Conservation (phyloP, 2,113 vertebrate genomes). For the Anhinga rufa region DNA sequence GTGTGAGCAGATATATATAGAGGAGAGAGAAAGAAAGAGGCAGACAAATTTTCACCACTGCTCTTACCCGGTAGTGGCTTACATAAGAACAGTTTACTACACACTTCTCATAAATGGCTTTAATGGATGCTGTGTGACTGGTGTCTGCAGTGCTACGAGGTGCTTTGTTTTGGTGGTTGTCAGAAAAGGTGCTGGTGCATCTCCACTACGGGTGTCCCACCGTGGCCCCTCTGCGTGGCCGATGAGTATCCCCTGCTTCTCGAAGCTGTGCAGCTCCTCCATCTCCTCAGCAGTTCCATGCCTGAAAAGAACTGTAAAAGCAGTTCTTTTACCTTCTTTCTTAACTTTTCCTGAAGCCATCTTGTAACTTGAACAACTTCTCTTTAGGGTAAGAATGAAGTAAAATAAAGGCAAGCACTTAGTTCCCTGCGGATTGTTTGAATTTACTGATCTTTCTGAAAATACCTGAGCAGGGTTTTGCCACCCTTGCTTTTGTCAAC, state of each 20-base stretch:
- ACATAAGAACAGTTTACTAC: constrained; percentile 35
- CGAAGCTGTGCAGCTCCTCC: neutral
- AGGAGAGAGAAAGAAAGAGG: constrained; percentile 7
- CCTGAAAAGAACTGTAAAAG: too few species aligned
- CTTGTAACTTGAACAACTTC: neutral
- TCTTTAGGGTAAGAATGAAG: neutral
- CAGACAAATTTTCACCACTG: neutral
- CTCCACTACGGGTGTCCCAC: neutral
- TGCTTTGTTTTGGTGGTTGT: neutral
- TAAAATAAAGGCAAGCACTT: neutral
- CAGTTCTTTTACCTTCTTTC: neutral
- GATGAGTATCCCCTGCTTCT: neutral
- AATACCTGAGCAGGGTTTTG: neutral
- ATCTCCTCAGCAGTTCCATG: neutral
- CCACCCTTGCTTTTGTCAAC: neutral
- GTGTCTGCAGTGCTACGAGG: neutral
- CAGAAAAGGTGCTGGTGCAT: neutral
- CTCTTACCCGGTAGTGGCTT: constrained; percentile 23
- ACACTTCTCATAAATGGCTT: neutral
- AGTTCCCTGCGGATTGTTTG: neutral
- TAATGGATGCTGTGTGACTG: neutral
- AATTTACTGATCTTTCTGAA: neutral
- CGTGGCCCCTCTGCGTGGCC: neutral
- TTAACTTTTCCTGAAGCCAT: neutral
- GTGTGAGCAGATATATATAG: neutral